phyloP scores from a whole-genome alignment of 2,797 vertebrate species.

The Acrocephalus scirpaceus region DNA sequence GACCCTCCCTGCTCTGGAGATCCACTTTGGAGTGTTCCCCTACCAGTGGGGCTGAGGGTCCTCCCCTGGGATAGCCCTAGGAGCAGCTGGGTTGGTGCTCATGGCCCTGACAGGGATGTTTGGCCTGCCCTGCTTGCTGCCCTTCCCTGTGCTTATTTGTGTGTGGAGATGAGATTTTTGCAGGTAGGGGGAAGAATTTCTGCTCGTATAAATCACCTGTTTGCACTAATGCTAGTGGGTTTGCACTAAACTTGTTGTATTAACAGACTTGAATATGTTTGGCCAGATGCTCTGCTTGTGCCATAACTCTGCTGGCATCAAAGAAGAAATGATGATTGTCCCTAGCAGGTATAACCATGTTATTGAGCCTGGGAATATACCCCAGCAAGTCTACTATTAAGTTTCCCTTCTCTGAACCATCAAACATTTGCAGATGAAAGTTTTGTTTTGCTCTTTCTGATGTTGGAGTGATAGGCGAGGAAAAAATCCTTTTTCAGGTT shows the following conservation, averaged over 20 bases:
- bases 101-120: background rate
- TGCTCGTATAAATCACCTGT: background rate
- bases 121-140: too few relatives aligned
- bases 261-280: background rate
- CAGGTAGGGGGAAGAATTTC: background rate
- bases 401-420: background rate
- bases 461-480: background rate
- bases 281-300: background rate
- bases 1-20: background rate
- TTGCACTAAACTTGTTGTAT: background rate
- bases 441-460: background rate
- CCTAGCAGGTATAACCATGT: background rate
- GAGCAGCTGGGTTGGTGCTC: background rate
- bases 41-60: background rate
- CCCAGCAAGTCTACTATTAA: background rate
- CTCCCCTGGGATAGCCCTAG: background rate
- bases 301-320: background rate
- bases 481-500: background rate
- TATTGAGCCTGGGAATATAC: background rate
- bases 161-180: background rate
- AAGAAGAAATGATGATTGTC: background rate
- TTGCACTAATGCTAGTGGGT: background rate
- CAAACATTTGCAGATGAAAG: background rate
- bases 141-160: background rate
- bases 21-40: background rate